Percentiles rank a stretch among this genome's conserved stretches.
phyloP scores from a whole-genome alignment of 1,140 invertebrate species.

The Cheumatopsyche charites region DNA sequence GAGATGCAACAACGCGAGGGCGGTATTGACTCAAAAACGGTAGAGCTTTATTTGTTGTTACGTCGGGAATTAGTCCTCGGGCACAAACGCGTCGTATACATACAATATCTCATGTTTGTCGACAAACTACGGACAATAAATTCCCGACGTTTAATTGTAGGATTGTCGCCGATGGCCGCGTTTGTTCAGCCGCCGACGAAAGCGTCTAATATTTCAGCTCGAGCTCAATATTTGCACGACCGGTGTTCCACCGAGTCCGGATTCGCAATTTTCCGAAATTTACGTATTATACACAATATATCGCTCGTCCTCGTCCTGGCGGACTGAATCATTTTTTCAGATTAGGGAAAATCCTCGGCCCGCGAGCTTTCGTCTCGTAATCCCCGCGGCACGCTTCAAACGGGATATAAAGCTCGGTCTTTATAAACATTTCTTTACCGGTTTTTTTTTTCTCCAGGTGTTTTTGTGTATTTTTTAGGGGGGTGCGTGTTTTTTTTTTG shows the following conservation, averaged over 20 bases:
- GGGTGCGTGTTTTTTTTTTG: no score
- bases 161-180: constrained; percentile 2
- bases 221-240: constrained; percentile 13
- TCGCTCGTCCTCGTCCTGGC: not conserved
- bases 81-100: constrained; percentile 17
- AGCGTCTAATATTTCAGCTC: constrained; percentile 9
- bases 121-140: constrained; percentile 24
- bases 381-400: constrained; percentile 17
- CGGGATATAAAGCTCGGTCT: constrained; percentile 13
- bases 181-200: constrained; percentile 1
- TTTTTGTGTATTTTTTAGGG: no score
- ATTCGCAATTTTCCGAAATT: no score
- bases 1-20: no score
- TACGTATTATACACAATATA: no score
- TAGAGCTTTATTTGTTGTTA: constrained; percentile 14
- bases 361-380: constrained; percentile 16
- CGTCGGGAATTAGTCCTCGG: constrained; percentile 12
- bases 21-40: constrained; percentile 19
- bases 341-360: constrained; percentile 17
- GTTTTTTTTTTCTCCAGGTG: not conserved
- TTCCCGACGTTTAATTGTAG: constrained; percentile 25
- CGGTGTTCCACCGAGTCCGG: no score
- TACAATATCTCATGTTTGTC: constrained; percentile 20
- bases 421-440: constrained; percentile 8
- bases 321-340: constrained; percentile 26